Base-by-base conservation (phyloP, 2,797 vertebrate species). In the Acrossocheilus fasciatus region DNA sequence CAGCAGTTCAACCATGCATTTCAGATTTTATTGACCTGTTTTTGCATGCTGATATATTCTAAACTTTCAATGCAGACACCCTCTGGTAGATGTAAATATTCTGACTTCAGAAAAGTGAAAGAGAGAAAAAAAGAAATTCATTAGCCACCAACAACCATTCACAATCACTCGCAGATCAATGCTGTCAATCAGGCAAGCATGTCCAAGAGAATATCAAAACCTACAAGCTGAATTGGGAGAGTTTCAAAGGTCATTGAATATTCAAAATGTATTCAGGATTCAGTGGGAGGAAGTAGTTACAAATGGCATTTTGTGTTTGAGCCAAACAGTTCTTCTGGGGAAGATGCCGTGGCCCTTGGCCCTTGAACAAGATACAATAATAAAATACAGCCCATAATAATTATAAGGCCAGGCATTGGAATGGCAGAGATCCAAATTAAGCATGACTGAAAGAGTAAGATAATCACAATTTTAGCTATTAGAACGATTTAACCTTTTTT, bases 381-480 rank as follows among this genome's bases (percentile, higher is more conserved):
- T 62, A 75, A 83, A n/a, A 47, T 72, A 83, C 23, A 75, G 8
- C 36, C 11, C n/a, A 41, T 82, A 3, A 52, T 30, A 82, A 82
- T 82, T 72, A 72, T 43, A 23, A 18, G 68, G 50, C 30, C 66
- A 70, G 68, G 8, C 34, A 41, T 14, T 26, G 30, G 30, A 18
- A 54, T 15, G 26, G 47, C 47, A n/a, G 50, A 39, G 47, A 30
- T n/a, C 66, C 30, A 57, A 47, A 72, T 72, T 18, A 72, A 17
- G 20, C 17, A 54, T 41, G 68, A 82, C 47, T 43, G 43, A 64
- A 80, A 69, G 62, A 81, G 10, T 11, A 26, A 68, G n/a, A 68
- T 68, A 50, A 36, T 34, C 62, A 52, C 34, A 23, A 17, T 52
- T 52, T 39, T 36, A 81, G 43, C 30, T 81, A 81, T 69, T 81